These are phyloP conservation scores for Mythimna loreyi DNA, from an alignment of 2,888 invertebrate species.

Conservation along the genomic window DNA sequence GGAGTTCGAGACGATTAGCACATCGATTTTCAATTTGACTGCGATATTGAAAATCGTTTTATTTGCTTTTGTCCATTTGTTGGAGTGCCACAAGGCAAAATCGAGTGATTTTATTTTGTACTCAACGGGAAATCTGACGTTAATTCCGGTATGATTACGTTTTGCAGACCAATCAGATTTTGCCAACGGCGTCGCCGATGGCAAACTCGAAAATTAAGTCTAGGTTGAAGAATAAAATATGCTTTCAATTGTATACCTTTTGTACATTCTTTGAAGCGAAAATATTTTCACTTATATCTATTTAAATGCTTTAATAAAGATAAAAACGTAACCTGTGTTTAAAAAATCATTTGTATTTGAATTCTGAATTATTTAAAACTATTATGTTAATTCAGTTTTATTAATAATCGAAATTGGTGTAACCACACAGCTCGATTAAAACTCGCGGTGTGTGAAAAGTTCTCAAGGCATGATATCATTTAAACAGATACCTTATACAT, in stretches of 20 bases:
- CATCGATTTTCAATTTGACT: conserved; percentile 64
- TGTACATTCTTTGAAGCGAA: too few species aligned
- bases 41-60: conserved; percentile 59
- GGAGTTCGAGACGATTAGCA: conserved; percentile 64
- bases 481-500: background rate
- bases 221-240: background rate
- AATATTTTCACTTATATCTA: too few species aligned
- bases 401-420: background rate
- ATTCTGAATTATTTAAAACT: too few species aligned
- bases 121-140: background rate
- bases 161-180: background rate
- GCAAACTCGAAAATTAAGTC: background rate
- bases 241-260: too few species aligned
- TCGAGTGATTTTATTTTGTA: background rate
- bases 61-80: conserved; percentile 41
- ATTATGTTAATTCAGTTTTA: too few species aligned
- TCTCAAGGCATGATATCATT: background rate
- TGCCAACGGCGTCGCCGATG: background rate
- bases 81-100: background rate
- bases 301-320: too few species aligned
- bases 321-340: too few species aligned
- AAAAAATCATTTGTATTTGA: too few species aligned
- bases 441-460: background rate
- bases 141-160: background rate
- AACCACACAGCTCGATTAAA: background rate